Conservation (phyloP, 2,113 vertebrate species). For the Haemorhous mexicanus region DNA sequence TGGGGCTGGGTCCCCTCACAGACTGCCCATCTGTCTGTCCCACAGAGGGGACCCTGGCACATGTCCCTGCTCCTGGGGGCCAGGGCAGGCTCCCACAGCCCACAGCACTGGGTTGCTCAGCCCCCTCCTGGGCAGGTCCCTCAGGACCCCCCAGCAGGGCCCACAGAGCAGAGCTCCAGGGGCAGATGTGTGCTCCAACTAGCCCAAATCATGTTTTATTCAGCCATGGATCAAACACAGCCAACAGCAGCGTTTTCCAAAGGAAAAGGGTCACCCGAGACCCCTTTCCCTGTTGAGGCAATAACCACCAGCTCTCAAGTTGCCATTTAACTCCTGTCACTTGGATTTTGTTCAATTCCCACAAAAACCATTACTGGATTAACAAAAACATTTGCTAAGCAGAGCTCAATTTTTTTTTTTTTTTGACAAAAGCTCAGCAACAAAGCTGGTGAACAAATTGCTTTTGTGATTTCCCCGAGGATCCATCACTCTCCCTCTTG, state of each 20-base stretch:
- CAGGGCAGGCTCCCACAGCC: not conserved
- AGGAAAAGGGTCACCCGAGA: not conserved
- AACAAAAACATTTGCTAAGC: slow-evolving; percentile 36
- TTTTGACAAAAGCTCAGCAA: not conserved
- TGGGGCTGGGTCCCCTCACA: fast-evolving
- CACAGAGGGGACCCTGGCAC: not conserved
- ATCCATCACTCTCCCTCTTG: not conserved
- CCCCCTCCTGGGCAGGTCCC: not conserved
- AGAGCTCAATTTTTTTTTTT: not conserved
- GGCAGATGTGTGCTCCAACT: fast-evolving
- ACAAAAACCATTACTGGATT: not conserved
- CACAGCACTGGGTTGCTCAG: not conserved
- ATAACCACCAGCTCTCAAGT: not conserved
- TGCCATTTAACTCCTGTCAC: slow-evolving; percentile 21
- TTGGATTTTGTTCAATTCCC: not conserved
- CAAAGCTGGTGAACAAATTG: slow-evolving; percentile 18
- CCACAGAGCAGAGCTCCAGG: fast-evolving
- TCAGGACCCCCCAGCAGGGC: fast-evolving
- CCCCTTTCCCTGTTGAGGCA: not conserved
- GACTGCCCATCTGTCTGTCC: fast-evolving
- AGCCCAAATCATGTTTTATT: not conserved
- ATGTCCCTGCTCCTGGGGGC: fast-evolving
- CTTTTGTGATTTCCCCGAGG: slow-evolving; percentile 48
- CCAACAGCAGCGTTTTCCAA: not conserved
- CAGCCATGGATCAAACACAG: not conserved